Base-by-base conservation (phyloP, 2,113 vertebrate species). In the Eretmochelys imbricata region DNA sequence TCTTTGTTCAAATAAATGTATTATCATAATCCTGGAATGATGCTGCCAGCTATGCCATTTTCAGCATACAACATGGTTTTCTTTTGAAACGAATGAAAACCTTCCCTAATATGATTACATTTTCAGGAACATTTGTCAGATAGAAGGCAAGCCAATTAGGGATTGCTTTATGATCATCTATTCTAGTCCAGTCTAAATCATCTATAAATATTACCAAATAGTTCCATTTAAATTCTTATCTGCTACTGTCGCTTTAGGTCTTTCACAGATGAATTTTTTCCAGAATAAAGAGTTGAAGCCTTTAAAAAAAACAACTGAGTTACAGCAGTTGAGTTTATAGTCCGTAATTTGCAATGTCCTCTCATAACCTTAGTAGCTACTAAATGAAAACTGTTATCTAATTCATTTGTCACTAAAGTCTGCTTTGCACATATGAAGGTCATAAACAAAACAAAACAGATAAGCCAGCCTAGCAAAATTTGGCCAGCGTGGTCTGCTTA, bases 1-100 rank as follows among this genome's bases (percentile, higher is more conserved):
- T 53, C 25, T 80, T 89, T 88, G 75, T 69, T 95, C 10, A 84
- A 57, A 85, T 80, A n/a, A 16, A 94, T 92, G 4, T 25, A 35
- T 94, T 89, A 88, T 42, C 35, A 53, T 89, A 93, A 91, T 83
- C 12, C 53, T n/a, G 51, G 69, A 81, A 85, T 80, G n/a, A 89
- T 82, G 50, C 57, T 95, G 8, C 42, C 6, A 89, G 76, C 38
- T 84, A 85, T 92, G 69, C 12, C 27, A 90, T 90, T 95, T 94
- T 42, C 49, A 86, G n/a, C 55, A 92, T 35, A 92, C 96, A 83
- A 31, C 6, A 62, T 49, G 2, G 6, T 82, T 92, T 93, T 91
- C 16, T 94, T 95, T 96, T 59, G 29, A 94, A 96, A 96, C 90
- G 8, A 91, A 92, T 76, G 49, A 91, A 96, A 95, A 76, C 38